These are phyloP conservation scores for Nannoperca obscura DNA, from an alignment of 2,797 vertebrate species.

Conservation along the genomic window DNA sequence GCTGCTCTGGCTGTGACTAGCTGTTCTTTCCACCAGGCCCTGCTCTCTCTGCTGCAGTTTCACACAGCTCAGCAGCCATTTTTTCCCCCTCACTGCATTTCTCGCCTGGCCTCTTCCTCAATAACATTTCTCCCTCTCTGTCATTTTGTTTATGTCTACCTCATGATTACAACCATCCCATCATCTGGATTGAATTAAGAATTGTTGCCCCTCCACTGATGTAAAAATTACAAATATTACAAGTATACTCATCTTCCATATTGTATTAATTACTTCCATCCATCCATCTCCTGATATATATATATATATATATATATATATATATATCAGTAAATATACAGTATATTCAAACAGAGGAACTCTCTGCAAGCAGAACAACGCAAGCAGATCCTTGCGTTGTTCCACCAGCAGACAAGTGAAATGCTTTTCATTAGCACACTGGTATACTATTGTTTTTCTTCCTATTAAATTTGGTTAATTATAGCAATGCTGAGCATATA, in stretches of 20 bases:
- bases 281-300: not conserved
- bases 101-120: slow-evolving; percentile 48
- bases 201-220: slow-evolving; percentile 28
- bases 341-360: not conserved
- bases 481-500: not conserved
- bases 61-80: slow-evolving; percentile 77
- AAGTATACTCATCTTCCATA: not conserved
- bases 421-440: not conserved
- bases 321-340: not conserved
- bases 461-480: slow-evolving; percentile 14
- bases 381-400: not conserved
- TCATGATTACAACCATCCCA: slow-evolving; percentile 15
- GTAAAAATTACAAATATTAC: not conserved
- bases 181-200: slow-evolving; percentile 39
- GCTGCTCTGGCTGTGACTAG: slow-evolving; percentile 65
- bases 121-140: slow-evolving; percentile 45
- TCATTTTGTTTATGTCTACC: slow-evolving; percentile 9
- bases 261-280: not conserved
- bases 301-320: not conserved
- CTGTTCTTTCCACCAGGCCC: slow-evolving; percentile 74
- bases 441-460: not conserved
- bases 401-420: not conserved
- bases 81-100: slow-evolving; percentile 58
- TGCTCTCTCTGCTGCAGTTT: slow-evolving; percentile 74
- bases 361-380: too few relatives aligned